Conservation (phyloP, 2,113 vertebrate species). For the Plestiodon gilberti region DNA sequence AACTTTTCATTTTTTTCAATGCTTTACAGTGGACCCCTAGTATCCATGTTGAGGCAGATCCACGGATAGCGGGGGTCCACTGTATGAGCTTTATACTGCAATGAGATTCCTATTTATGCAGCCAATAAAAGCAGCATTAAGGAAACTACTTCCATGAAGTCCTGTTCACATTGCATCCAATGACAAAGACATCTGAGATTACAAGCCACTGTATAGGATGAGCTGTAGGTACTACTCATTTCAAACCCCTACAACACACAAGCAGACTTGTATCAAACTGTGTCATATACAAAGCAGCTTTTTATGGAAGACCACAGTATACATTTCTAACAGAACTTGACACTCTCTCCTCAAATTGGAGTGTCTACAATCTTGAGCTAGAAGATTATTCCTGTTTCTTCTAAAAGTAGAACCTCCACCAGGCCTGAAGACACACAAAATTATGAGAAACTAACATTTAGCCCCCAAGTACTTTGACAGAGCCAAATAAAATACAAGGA, state of each 20-base stretch:
- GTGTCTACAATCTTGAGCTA: background rate
- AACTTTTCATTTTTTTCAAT: too few relatives aligned
- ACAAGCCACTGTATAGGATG: background rate
- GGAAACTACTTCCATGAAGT: background rate
- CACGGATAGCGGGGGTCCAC: too few relatives aligned
- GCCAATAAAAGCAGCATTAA: background rate
- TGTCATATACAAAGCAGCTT: background rate
- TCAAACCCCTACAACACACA: too few relatives aligned
- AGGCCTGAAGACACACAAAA: background rate
- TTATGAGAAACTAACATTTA: background rate
- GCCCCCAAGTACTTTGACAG: constrained; percentile 15
- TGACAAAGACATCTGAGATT: background rate
- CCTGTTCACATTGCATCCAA: background rate
- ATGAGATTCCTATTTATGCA: background rate
- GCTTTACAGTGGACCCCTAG: too few relatives aligned
- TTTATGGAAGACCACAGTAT: background rate
- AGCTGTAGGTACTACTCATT: background rate
- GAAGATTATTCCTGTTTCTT: background rate
- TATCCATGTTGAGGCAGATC: too few relatives aligned
- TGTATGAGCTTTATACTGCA: background rate
- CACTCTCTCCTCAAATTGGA: background rate
- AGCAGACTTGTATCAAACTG: background rate
- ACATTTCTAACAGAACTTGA: background rate
- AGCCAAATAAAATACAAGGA: constrained; percentile 81
- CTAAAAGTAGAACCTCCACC: background rate